Evolutionary conservation across 2,113 vertebrate species (phyloP), one percentile per base, ranked within the genome.

Genomic region (Charadrius vociferus): DNA sequence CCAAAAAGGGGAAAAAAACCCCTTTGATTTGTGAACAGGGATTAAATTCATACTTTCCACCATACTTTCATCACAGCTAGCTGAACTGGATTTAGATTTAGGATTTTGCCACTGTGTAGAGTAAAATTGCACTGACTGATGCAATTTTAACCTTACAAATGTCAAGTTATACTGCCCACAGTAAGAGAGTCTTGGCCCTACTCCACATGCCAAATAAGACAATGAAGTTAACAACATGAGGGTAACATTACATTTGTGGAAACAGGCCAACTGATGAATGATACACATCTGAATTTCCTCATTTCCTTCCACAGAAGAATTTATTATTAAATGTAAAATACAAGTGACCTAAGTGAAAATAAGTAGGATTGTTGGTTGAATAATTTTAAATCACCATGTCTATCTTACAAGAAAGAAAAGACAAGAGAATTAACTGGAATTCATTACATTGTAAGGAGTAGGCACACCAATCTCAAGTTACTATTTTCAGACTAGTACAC

Each of bases 381-480:
- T 53, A 0, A 84, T 87, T 81, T 91, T 22, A 88, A 85, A 70
- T 58, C 29, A 65, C 22, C 53, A 58, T 2, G 1, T 37, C 12
- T 72, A 12, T 82, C 62, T 83, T 81, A 58, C 55, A 18, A 80
- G 37, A 66, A 93, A 74, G 43, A 95, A 95, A 90, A 89, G 24
- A 29, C 36, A 91, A 84, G 47, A 75, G 39, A 66, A 80, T 73
- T 82, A 85, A 90, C 34, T 80, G 87, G 63, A 94, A 91, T 81
- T 89, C 75, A 93, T 83, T 94, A 83, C 27, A 85, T n/a, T 95
- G 56, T 47, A 94, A 96, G 67, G 52, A 94, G 71, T 24, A 88
- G 90, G 37, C 72, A 81, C 94, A 90, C 91, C 90, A 94, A 73
- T 93, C 78, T 92, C 89, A 93, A 93, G 78, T 95, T 96, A 91